phyloP scores from a whole-genome alignment of 2,888 invertebrate species.

The Eurois occulta region DNA sequence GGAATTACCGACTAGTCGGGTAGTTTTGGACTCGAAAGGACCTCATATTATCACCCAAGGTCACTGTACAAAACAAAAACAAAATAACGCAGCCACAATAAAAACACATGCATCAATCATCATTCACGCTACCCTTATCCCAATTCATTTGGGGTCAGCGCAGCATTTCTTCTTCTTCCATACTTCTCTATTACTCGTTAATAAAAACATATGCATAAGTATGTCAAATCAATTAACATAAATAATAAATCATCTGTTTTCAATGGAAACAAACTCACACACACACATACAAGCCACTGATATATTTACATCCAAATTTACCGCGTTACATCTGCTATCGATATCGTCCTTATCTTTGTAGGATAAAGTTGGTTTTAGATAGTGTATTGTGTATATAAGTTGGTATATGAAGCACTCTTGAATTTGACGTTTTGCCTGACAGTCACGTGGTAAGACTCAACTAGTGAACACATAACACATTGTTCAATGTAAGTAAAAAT shows the following conservation, averaged over 20 bases:
- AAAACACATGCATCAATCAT: background rate
- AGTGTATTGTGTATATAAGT: background rate
- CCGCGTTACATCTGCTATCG: slow-evolving; percentile 14
- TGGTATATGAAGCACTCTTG: slow-evolving; percentile 1
- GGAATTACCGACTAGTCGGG: too few species aligned
- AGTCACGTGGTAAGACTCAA: slow-evolving; percentile 43
- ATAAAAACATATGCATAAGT: background rate
- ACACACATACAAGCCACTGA: slow-evolving; percentile 49
- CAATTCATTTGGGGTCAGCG: too few species aligned
- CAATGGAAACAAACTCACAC: slow-evolving; percentile 54
- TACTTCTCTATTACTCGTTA: too few species aligned
- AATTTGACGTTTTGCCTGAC: slow-evolving; percentile 37
- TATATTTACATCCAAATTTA: slow-evolving; percentile 55
- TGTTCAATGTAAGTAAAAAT: slow-evolving; percentile 48
- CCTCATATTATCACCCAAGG: too few species aligned
- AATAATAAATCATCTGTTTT: slow-evolving; percentile 29
- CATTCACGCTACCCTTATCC: too few species aligned
- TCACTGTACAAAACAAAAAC: too few species aligned
- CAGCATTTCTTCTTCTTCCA: too few species aligned
- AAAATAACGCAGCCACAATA: background rate
- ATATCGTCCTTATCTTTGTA: background rate
- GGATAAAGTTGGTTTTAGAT: slow-evolving; percentile 20
- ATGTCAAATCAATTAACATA: slow-evolving; percentile 36
- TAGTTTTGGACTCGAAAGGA: too few species aligned
- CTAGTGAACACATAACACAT: slow-evolving; percentile 32